Conservation (phyloP, 64 coral and sea anemone species). For the Stylophora pistillata region DNA sequence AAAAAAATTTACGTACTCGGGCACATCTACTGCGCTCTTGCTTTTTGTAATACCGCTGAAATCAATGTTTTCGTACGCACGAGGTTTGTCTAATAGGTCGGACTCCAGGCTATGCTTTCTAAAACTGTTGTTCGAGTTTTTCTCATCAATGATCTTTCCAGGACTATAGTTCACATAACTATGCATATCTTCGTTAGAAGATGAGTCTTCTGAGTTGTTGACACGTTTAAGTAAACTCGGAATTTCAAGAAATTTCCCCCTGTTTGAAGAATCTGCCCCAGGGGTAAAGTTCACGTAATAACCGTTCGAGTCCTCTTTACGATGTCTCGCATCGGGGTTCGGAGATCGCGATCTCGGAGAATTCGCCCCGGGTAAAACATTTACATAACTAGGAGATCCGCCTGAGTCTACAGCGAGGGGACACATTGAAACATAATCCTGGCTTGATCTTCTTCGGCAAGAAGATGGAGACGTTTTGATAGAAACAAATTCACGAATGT, state of each 20-base stretch:
- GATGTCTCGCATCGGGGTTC: neutral
- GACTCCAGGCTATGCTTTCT: constrained; percentile 32
- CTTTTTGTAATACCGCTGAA: constrained; percentile 45
- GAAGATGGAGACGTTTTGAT: constrained; percentile 43
- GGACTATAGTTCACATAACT: constrained; percentile 75
- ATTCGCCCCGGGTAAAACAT: neutral
- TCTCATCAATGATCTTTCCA: constrained; percentile 20
- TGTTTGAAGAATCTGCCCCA: neutral
- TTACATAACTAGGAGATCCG: neutral
- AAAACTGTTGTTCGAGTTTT: constrained; percentile 8
- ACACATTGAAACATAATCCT: constrained; percentile 18
- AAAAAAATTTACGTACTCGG: constrained; percentile 78
- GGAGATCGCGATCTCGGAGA: neutral
- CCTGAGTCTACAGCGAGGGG: neutral
- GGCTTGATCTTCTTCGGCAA: neutral
- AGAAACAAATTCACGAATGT: constrained; percentile 53
- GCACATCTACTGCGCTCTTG: constrained; percentile 24
- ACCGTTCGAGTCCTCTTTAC: neutral
- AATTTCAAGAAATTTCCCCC: neutral
- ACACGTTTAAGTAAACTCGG: neutral
- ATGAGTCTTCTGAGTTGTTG: neutral
- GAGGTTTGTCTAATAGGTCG: neutral
- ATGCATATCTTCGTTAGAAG: constrained; percentile 35
- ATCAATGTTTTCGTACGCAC: constrained; percentile 71
- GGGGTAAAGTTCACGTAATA: constrained; percentile 14